These are phyloP conservation scores for Zosterops lateralis DNA, from an alignment of 2,113 vertebrate genomes.

Conservation along the genomic window DNA sequence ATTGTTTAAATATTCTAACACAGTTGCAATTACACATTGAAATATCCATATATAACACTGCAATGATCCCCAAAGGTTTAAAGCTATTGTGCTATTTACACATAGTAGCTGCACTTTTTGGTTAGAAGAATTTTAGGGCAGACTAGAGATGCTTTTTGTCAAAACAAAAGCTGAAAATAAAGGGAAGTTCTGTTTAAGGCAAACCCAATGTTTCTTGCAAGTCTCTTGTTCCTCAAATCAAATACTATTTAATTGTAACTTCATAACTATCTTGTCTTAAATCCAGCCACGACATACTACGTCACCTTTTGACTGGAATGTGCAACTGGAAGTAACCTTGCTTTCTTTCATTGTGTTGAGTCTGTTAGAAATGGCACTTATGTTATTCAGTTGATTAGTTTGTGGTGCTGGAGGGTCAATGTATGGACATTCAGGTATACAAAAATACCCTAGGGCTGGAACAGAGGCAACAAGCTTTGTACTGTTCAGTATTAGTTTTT, in stretches of 20 bases:
- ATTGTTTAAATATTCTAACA: conserved; percentile 30
- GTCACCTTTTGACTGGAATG: background rate
- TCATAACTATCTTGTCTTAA: background rate
- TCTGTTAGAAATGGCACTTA: background rate
- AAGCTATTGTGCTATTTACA: background rate
- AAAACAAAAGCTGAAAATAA: background rate
- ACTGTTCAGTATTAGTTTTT: background rate
- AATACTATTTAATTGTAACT: background rate
- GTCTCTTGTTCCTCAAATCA: background rate
- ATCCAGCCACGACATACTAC: background rate
- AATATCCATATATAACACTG: background rate
- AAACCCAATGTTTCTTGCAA: background rate
- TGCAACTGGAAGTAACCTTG: background rate
- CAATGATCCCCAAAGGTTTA: background rate
- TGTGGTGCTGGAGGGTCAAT: background rate
- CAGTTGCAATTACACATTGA: background rate
- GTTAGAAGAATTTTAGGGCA: background rate
- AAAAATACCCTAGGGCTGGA: background rate
- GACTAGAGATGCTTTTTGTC: background rate
- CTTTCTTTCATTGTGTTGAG: background rate
- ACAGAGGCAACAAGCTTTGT: background rate
- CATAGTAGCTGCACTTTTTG: background rate
- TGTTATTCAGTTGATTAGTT: background rate
- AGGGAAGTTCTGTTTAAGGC: background rate
- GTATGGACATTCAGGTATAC: background rate